Evolutionary conservation across 2,888 invertebrate genomes (phyloP).

Genomic region (Andrena chrysosceles): DNA sequence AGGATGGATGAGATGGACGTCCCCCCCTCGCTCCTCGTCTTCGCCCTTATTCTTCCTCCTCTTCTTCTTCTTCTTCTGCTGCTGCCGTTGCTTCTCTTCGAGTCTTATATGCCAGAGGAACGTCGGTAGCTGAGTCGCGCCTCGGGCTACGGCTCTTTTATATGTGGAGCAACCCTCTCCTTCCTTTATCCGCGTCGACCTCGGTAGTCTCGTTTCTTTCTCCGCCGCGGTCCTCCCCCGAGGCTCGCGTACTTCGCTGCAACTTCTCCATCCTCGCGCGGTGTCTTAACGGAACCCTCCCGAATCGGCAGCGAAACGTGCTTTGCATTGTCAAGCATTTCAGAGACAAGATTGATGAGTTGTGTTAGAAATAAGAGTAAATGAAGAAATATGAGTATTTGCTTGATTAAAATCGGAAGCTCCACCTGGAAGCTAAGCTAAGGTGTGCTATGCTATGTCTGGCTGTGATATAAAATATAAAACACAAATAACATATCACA

Average conservation of each 20-base stretch:
- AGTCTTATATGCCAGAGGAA: conserved; percentile 55
- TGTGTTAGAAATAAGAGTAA: not conserved
- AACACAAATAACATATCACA: too few species aligned
- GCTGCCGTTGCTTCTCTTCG: conserved; percentile 38
- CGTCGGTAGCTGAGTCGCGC: conserved; percentile 78
- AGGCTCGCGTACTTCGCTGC: conserved; percentile 45
- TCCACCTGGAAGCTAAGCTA: not conserved
- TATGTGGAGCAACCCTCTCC: conserved; percentile 73
- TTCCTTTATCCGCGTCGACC: conserved; percentile 8
- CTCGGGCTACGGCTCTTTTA: conserved; percentile 77
- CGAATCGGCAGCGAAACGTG: conserved; percentile 40
- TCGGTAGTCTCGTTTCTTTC: conserved; percentile 22
- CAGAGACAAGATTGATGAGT: not conserved
- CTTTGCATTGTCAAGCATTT: not conserved
- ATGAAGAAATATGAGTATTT: too few species aligned
- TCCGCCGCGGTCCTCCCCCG: conserved; percentile 58
- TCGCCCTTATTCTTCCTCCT: conserved; percentile 27
- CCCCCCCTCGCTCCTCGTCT: conserved; percentile 49
- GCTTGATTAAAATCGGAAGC: not conserved
- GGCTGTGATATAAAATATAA: too few species aligned
- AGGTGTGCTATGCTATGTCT: not conserved
- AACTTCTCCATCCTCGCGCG: conserved; percentile 30
- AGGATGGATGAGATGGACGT: conserved; percentile 78
- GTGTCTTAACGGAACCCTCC: conserved; percentile 56
- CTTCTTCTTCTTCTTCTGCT: conserved; percentile 39